A percentile compares a stretch with the other conserved stretches of the same genome.
Evolutionary conservation across 2,113 vertebrate genomes (phyloP).

Genomic region (Colius striatus): DNA sequence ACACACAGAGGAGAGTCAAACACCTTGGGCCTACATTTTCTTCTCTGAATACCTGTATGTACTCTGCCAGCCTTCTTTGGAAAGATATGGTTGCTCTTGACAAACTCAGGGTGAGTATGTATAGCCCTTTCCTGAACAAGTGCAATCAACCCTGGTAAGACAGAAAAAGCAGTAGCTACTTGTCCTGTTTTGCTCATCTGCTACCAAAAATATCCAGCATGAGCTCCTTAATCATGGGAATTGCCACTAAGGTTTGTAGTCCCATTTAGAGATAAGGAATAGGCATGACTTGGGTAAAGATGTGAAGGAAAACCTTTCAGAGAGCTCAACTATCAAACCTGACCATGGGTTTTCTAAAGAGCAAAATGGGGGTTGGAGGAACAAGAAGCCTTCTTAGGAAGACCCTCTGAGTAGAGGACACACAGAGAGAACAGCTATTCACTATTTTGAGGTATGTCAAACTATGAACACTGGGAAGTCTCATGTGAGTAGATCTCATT

Average conservation of each 20-base stretch:
- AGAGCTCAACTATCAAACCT: neutral
- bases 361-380: neutral
- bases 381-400: neutral
- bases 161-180: neutral
- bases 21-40: neutral
- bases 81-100: neutral
- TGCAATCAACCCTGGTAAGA: neutral
- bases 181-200: neutral
- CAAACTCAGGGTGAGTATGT: neutral
- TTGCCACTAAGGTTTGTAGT: neutral
- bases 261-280: neutral
- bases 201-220: neutral
- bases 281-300: neutral
- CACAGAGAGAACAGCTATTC: neutral
- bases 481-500: neutral
- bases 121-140: neutral
- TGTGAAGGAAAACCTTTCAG: neutral
- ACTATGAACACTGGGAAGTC: neutral
- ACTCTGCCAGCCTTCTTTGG: neutral
- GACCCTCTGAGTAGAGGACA: neutral
- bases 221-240: neutral
- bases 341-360: neutral
- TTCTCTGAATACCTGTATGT: neutral
- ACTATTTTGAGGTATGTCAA: accelerated
- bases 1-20: neutral